Percentiles rank a stretch among this genome's conserved stretches.
These are phyloP conservation scores for Remorina albescens DNA, from an alignment of 2,797 vertebrate species.

Conservation along the genomic window DNA sequence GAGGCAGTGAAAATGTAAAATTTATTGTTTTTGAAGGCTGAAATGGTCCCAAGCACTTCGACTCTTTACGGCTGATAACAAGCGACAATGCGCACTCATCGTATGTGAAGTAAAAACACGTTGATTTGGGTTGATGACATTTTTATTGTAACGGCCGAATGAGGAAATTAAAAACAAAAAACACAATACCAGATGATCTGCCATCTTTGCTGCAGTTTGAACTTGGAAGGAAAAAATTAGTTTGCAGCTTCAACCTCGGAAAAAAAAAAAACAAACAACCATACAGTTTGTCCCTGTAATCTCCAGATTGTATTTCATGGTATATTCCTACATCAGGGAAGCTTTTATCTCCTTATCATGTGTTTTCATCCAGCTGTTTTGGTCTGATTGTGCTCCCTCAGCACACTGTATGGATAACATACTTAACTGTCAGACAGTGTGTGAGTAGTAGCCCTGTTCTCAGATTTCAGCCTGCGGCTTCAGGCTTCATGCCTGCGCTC, in stretches of 20 bases:
- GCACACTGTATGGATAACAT: conserved; percentile 51
- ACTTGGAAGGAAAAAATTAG: not conserved
- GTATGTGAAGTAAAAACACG: not conserved
- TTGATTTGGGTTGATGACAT: not conserved
- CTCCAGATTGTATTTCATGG: not conserved
- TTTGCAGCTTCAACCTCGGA: not conserved
- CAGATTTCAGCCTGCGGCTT: conserved; percentile 47
- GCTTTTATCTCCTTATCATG: not conserved
- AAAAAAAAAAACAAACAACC: not conserved
- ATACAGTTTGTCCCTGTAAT: not conserved
- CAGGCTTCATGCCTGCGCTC: conserved; percentile 35
- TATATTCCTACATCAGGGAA: not conserved
- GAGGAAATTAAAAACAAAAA: not conserved
- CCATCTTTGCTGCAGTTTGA: not conserved
- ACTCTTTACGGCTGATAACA: not conserved
- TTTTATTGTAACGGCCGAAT: not conserved
- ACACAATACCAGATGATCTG: not conserved
- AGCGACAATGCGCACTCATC: not conserved
- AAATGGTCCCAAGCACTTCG: not conserved
- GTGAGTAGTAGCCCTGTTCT: conserved; percentile 50
- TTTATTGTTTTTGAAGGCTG: not conserved
- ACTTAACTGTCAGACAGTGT: conserved; percentile 32
- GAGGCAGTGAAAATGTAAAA: not conserved
- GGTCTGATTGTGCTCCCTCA: not conserved
- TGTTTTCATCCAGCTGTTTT: conserved; percentile 1